Conservation (phyloP, 2,113 vertebrate genomes). For the Circaetus cinerascens region DNA sequence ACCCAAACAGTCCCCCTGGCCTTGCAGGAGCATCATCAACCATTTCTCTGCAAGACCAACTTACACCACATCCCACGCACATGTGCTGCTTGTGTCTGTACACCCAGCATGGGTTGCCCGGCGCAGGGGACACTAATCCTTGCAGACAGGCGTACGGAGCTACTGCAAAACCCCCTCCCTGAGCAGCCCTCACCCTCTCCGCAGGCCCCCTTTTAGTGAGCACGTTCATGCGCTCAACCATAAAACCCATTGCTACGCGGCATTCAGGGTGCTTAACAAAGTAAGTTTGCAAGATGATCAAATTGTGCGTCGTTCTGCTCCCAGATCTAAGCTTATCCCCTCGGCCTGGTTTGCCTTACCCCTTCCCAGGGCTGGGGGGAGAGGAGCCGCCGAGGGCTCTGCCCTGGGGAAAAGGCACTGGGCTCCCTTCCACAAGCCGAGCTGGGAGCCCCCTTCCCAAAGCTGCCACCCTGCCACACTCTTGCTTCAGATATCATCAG, state of each 20-base stretch:
- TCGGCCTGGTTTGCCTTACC: background rate
- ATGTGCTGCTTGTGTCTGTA: fast-evolving
- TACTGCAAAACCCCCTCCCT: fast-evolving
- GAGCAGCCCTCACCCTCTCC: background rate
- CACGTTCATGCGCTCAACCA: fast-evolving
- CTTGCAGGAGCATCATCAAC: background rate
- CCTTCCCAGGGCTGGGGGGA: background rate
- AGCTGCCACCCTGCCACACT: background rate
- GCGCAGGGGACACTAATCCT: background rate
- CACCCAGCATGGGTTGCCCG: fast-evolving
- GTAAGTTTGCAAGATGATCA: background rate
- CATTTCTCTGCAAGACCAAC: background rate
- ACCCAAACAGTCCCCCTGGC: background rate
- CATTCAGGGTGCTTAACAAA: background rate
- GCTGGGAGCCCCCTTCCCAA: background rate
- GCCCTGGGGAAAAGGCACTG: background rate
- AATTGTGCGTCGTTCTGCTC: background rate
- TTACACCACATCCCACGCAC: fast-evolving
- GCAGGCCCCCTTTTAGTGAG: background rate
- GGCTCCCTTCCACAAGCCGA: background rate
- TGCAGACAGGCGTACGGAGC: fast-evolving
- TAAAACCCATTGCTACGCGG: background rate
- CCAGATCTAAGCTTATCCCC: background rate
- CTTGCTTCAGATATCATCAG: background rate
- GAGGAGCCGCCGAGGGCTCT: fast-evolving